phyloP scores from a whole-genome alignment of 2,888 invertebrate species.

The Polydrusus cervinus region DNA sequence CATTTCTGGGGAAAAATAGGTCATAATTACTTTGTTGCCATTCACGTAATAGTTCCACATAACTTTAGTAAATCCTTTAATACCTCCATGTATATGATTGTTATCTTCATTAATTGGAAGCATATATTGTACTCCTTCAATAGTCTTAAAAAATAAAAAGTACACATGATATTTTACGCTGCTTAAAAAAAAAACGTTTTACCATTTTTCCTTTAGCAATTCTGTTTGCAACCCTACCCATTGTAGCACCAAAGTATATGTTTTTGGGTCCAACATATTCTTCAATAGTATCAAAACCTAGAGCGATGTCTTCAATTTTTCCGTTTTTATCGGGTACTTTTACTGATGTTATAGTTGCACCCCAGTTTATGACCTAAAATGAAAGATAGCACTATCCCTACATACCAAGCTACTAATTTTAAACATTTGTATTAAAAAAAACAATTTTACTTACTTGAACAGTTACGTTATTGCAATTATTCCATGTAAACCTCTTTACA shows the following conservation, averaged over 20 bases:
- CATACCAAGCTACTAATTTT: too few relatives aligned
- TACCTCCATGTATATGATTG: conserved; percentile 88
- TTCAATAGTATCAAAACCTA: conserved; percentile 56
- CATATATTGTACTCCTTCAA: conserved; percentile 80
- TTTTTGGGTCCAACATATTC: conserved; percentile 69
- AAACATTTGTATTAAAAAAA: conserved; percentile 67
- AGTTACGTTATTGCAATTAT: conserved; percentile 77
- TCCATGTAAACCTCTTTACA: conserved; percentile 80
- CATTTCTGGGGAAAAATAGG: conserved; percentile 83
- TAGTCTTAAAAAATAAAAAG: conserved; percentile 66
- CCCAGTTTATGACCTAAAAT: conserved; percentile 72
- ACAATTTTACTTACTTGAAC: conserved; percentile 75
- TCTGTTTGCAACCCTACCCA: conserved; percentile 91
- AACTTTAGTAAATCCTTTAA: conserved; percentile 85
- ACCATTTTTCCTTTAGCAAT: conserved; percentile 82
- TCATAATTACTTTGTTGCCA: conserved; percentile 80
- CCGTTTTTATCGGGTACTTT: conserved; percentile 77
- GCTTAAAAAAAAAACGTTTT: background rate
- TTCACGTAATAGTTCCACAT: conserved; percentile 79
- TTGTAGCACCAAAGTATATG: conserved; percentile 90
- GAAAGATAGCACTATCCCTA: conserved; percentile 71
- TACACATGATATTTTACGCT: background rate
- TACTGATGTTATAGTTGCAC: conserved; percentile 86
- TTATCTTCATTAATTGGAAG: conserved; percentile 82
- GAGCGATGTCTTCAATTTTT: conserved; percentile 56